These are phyloP conservation scores for Netelia virgata DNA, from an alignment of 2,888 invertebrate species.

Conservation along the genomic window DNA sequence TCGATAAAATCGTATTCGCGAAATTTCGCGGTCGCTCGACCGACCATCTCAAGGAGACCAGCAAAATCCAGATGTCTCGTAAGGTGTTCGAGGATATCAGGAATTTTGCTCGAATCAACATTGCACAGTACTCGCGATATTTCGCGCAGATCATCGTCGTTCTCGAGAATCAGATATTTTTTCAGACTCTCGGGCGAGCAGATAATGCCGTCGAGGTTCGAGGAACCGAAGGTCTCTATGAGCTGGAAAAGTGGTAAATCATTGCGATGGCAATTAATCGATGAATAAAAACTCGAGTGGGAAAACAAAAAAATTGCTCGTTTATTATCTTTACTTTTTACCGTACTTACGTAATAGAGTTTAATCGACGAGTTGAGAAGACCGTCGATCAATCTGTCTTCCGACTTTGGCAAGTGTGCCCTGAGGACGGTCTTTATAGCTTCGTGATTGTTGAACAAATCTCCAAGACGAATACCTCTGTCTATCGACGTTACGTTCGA, in stretches of 20 bases:
- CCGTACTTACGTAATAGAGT: slow-evolving; percentile 86
- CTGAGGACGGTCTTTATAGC: slow-evolving; percentile 84
- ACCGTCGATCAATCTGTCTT: slow-evolving; percentile 83
- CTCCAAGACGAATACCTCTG: slow-evolving; percentile 86
- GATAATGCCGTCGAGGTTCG: slow-evolving; percentile 78
- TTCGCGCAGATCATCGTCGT: slow-evolving; percentile 74
- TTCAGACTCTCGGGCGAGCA: slow-evolving; percentile 78
- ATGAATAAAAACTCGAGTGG: background rate
- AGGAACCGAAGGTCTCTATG: slow-evolving; percentile 79
- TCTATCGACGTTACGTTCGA: slow-evolving; percentile 80
- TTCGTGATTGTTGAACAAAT: slow-evolving; percentile 86
- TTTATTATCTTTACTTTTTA: background rate
- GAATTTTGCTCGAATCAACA: slow-evolving; percentile 83
- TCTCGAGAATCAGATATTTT: slow-evolving; percentile 77
- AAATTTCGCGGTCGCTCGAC: slow-evolving; percentile 84
- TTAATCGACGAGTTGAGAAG: slow-evolving; percentile 86
- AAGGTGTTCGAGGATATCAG: slow-evolving; percentile 85
- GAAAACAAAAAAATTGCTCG: background rate
- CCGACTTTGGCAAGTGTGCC: slow-evolving; percentile 82
- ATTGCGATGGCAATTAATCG: slow-evolving; percentile 75
- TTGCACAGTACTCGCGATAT: slow-evolving; percentile 85
- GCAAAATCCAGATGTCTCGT: slow-evolving; percentile 86
- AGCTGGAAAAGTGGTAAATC: slow-evolving; percentile 71
- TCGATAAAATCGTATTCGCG: slow-evolving; percentile 85
- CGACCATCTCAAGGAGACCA: slow-evolving; percentile 86